These are phyloP conservation scores for Paracanthobrama guichenoti DNA, from an alignment of 2,113 vertebrate species.

Conservation along the genomic window DNA sequence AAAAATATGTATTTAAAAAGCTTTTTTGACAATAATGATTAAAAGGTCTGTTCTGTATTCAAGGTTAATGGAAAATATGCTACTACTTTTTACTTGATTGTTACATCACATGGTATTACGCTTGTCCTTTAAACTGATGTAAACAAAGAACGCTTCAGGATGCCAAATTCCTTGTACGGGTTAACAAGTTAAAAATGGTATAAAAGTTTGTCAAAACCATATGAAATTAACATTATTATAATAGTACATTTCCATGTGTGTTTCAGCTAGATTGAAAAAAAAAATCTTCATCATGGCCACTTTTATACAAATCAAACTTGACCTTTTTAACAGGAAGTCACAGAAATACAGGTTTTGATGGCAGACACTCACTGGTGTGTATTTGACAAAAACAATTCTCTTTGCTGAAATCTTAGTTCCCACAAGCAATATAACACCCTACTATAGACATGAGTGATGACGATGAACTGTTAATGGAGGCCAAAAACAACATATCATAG, in stretches of 20 bases:
- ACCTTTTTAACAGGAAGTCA: background rate
- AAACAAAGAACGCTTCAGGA: too few relatives aligned
- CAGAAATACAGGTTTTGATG: slow-evolving; percentile 8
- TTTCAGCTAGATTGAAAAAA: background rate
- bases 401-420: slow-evolving; percentile 19
- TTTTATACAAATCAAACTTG: background rate
- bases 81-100: background rate
- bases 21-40: too few relatives aligned
- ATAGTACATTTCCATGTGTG: background rate
- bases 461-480: slow-evolving; percentile 24
- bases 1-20: too few relatives aligned
- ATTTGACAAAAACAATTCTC: background rate
- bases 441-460: slow-evolving; percentile 26
- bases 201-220: background rate
- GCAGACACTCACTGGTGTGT: background rate
- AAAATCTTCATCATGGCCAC: background rate
- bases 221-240: background rate
- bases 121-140: too few relatives aligned
- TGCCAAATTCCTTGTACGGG: too few relatives aligned
- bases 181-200: background rate
- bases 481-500: slow-evolving; percentile 35
- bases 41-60: too few relatives aligned
- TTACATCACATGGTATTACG: background rate
- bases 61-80: too few relatives aligned
- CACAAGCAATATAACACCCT: slow-evolving; percentile 22